Evolutionary conservation across 2,113 vertebrate genomes (phyloP), one percentile per base, ranked within the genome.

Genomic region (Origma solitaria): DNA sequence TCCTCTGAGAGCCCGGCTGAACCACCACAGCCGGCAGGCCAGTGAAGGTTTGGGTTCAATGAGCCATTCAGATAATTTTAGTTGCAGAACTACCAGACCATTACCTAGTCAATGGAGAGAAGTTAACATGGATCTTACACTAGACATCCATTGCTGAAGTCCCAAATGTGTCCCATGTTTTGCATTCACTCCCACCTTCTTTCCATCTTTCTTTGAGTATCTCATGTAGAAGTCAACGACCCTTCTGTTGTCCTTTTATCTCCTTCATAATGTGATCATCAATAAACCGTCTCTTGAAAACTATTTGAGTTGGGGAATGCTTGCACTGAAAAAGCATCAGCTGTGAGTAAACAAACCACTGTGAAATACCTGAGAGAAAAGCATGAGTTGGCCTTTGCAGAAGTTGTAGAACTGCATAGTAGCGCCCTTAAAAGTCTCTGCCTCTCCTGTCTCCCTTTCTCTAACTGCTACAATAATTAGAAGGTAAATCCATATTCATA

Each of bases 401-500:
- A 73, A 90, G 30, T 5, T 64, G 28, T 53, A 75, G 68, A 91
- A 83, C 50, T 75, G 25, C n/a, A 60, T 28, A 16, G 12, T 71
- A 56, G 10, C 80, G 82, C 65, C 70, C 88, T 95, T 72, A 88
- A 73, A 96, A 94, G 38, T 71, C 31, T 95, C 49, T 90, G 28
- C 42, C 58, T 94, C 90, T 42, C 25, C n/a, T 61, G 15, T 78
- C 56, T 78, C 71, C 18, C 35, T 92, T 82, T 77, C 58, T 81
- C 25, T 70, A 69, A 33, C 71, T 82, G 68, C 62, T 95, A 38
- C 54, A 65, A 30, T 86, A 92, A 95, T 95, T 79, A 93, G 71
- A 80, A 91, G 56, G 57, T 80, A 82, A 92, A 95, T 94, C 38
- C 58, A 91, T 94, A 93, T 96, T 97, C 89, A 95, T 96, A 82